These are phyloP conservation scores for Thereuonema tuberculata DNA, from an alignment of 1,140 invertebrate species.

Conservation along the genomic window DNA sequence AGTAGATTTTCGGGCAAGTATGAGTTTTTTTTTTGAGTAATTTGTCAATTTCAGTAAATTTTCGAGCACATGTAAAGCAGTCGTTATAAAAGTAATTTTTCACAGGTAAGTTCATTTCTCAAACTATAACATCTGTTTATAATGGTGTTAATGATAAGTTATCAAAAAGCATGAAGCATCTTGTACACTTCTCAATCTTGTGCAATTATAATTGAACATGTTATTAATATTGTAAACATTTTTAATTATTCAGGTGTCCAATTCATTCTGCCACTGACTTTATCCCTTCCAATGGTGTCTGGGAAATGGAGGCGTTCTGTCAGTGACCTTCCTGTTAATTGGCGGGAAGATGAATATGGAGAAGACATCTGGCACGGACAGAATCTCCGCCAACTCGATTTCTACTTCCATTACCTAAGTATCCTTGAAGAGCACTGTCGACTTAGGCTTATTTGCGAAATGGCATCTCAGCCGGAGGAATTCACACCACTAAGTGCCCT, in stretches of 20 bases:
- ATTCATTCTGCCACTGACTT: conserved; percentile 1
- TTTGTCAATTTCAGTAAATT: too few species aligned
- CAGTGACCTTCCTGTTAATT: not conserved
- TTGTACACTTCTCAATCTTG: too few species aligned
- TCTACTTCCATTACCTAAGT: not conserved
- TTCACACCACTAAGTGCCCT: not conserved
- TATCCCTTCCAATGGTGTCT: not conserved
- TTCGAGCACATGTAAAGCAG: too few species aligned
- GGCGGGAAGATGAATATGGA: not conserved
- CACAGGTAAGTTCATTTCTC: too few species aligned
- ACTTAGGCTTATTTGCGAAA: conserved; percentile 4
- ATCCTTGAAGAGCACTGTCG: conserved; percentile 2
- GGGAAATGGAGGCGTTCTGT: not conserved
- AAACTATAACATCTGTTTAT: too few species aligned
- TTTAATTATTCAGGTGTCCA: conserved; percentile 6
- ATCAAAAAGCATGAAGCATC: too few species aligned
- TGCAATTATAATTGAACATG: too few species aligned
- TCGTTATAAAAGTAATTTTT: too few species aligned
- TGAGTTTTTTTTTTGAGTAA: too few species aligned
- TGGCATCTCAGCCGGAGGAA: not conserved
- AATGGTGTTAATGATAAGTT: too few species aligned
- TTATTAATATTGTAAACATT: too few species aligned
- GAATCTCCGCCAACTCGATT: not conserved
- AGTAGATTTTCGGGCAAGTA: too few species aligned
- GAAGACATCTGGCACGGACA: not conserved